These are phyloP conservation scores for Germaria angustata DNA, from an alignment of 2,888 invertebrate genomes.

Conservation along the genomic window DNA sequence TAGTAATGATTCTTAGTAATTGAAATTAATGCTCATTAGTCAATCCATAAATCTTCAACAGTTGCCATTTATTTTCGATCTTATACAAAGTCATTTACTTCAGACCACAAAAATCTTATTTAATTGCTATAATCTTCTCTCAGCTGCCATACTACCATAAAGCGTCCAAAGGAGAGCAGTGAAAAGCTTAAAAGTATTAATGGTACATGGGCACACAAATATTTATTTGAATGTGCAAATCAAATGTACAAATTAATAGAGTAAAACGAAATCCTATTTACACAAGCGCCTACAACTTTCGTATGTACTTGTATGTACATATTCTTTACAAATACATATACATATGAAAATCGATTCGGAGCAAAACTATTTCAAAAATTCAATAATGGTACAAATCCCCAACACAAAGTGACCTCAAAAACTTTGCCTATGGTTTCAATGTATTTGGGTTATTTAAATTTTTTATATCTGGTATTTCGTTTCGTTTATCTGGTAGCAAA, in stretches of 20 bases:
- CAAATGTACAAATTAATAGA: too few species aligned
- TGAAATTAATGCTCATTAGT: too few species aligned
- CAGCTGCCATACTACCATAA: too few species aligned
- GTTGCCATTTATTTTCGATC: too few species aligned
- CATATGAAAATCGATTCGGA: slow-evolving; percentile 39
- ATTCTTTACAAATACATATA: background rate
- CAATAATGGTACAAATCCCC: slow-evolving; percentile 31
- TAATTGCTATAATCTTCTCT: too few species aligned
- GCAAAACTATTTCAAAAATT: slow-evolving; percentile 41
- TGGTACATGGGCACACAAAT: background rate
- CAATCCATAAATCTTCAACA: too few species aligned
- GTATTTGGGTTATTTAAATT: slow-evolving; percentile 40
- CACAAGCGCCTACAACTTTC: background rate
- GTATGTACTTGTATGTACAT: background rate
- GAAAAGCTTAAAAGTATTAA: too few species aligned
- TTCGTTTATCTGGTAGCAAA: slow-evolving; percentile 19
- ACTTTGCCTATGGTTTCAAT: slow-evolving; percentile 36
- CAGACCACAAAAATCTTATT: too few species aligned
- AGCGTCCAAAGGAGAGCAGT: too few species aligned
- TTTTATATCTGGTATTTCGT: background rate
- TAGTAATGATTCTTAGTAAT: too few species aligned
- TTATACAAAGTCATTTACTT: too few species aligned
- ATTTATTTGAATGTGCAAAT: background rate
- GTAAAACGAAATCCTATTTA: background rate
- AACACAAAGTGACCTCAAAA: slow-evolving; percentile 60